These are phyloP conservation scores for Puma concolor DNA, from an alignment of 2,113 vertebrate species.

Conservation along the genomic window DNA sequence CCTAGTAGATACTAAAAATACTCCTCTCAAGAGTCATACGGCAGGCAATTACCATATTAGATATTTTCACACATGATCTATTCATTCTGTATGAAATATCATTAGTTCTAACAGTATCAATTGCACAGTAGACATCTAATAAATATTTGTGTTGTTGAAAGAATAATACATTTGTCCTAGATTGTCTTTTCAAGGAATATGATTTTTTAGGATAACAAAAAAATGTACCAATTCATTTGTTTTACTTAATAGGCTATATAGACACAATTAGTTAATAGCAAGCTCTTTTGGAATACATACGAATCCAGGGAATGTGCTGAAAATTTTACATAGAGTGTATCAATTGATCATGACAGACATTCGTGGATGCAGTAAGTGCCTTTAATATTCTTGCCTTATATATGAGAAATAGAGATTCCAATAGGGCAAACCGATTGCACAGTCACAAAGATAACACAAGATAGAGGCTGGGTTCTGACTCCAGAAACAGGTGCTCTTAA, in stretches of 20 bases:
- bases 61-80: background rate
- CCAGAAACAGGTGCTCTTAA: background rate
- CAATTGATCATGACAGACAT: background rate
- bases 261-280: background rate
- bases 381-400: background rate
- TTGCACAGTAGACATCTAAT: background rate
- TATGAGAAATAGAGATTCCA: background rate
- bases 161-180: background rate
- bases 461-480: background rate
- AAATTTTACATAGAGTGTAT: background rate
- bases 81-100: background rate
- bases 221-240: background rate
- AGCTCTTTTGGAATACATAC: background rate
- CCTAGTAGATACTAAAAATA: background rate
- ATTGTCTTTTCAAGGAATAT: background rate
- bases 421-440: background rate
- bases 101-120: background rate
- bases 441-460: background rate
- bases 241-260: background rate
- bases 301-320: background rate
- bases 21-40: background rate
- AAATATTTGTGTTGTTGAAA: background rate
- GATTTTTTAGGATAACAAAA: background rate
- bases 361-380: background rate
- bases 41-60: background rate